phyloP scores from a whole-genome alignment of 2,797 vertebrate species.

The Sarcophilus harrisii region DNA sequence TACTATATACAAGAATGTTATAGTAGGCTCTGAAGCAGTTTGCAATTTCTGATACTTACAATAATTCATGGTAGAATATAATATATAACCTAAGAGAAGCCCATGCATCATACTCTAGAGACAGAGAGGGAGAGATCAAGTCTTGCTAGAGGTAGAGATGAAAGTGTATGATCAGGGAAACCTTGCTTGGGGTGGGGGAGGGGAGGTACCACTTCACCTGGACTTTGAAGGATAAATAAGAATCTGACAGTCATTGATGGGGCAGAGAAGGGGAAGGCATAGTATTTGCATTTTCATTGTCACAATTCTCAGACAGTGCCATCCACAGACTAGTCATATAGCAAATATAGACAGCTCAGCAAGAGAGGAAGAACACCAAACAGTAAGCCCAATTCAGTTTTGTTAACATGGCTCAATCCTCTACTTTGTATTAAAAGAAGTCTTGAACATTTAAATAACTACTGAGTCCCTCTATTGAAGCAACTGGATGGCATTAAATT shows the following conservation, averaged over 20 bases:
- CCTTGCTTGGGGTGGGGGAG: not conserved
- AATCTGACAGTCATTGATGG: not conserved
- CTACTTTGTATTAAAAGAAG: not conserved
- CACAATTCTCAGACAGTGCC: not conserved
- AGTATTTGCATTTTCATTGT: not conserved
- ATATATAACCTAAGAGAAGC: not conserved
- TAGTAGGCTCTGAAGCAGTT: not conserved
- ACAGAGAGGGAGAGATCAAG: not conserved
- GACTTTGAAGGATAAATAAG: not conserved
- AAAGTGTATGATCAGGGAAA: not conserved
- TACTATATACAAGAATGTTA: not conserved
- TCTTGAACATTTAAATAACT: not conserved
- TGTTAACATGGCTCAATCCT: not conserved
- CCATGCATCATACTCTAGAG: not conserved
- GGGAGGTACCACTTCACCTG: not conserved
- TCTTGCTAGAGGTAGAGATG: not conserved
- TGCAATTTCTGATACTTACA: not conserved
- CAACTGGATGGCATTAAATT: not conserved
- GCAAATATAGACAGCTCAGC: not conserved
- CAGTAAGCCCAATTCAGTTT: not conserved
- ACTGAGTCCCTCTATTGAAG: not conserved
- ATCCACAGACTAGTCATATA: not conserved
- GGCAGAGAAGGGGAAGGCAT: rapidly evolving
- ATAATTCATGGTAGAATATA: not conserved
- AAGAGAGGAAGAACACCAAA: not conserved